These are phyloP conservation scores for Sarcophaga carnaria DNA, from an alignment of 2,888 invertebrate genomes.

Conservation along the genomic window DNA sequence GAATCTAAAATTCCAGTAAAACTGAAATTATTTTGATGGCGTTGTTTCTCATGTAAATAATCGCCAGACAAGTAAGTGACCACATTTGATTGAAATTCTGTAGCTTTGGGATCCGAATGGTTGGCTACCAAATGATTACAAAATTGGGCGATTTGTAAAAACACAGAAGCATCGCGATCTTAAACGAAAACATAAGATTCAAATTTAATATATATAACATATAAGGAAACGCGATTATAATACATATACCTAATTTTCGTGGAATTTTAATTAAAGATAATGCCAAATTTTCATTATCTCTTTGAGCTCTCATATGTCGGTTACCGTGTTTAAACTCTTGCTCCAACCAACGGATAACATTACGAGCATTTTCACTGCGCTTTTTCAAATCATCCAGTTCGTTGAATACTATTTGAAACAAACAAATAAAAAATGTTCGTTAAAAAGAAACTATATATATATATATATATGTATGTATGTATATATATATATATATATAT, in stretches of 20 bases:
- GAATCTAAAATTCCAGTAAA: constrained; percentile 90
- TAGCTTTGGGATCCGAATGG: constrained; percentile 82
- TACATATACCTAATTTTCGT: constrained; percentile 86
- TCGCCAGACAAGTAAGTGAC: constrained; percentile 91
- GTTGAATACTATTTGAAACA: constrained; percentile 87
- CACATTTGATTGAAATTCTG: constrained; percentile 82
- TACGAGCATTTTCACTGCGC: constrained; percentile 91
- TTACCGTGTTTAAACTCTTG: constrained; percentile 93
- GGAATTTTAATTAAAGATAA: constrained; percentile 89
- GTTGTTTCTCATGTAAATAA: constrained; percentile 80
- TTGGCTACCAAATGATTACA: constrained; percentile 81
- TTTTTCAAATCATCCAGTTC: constrained; percentile 94
- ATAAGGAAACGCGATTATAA: too few relatives aligned
- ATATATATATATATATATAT: background rate
- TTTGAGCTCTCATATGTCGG: constrained; percentile 92
- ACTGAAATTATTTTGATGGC: constrained; percentile 85
- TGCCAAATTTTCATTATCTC: constrained; percentile 90
- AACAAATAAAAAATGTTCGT: too few relatives aligned
- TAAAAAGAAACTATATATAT: background rate
- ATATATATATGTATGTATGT: background rate
- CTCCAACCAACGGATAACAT: constrained; percentile 97
- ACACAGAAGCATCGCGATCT: constrained; percentile 81
- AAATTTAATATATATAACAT: too few relatives aligned
- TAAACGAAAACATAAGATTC: constrained; percentile 15
- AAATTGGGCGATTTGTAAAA: constrained; percentile 81